A percentile compares a stretch with the other conserved stretches of the same genome.
Evolutionary conservation across 1,140 invertebrate species (phyloP).

Genomic region (fruit fly (Drosophila melanogaster)): Release_6_plus_ISO1_MT NT_037436.4:7506001-7506500

Average conservation of each 20-base stretch:
- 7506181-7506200: slow-evolving; percentile 66
- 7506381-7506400: slow-evolving; percentile 73
- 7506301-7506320: slow-evolving; percentile 39
- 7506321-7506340: slow-evolving; percentile 49
- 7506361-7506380: slow-evolving; percentile 74
- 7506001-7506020: slow-evolving; percentile 87
- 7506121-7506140: slow-evolving; percentile 80
- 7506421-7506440: background rate
- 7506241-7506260: slow-evolving; percentile 56
- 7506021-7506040: slow-evolving; percentile 87
- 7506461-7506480: slow-evolving; percentile 60
- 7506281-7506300: slow-evolving; percentile 56
- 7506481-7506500: slow-evolving; percentile 43
- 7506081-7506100: slow-evolving; percentile 85
- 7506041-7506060: slow-evolving; percentile 86
- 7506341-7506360: slow-evolving; percentile 80
- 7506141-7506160: slow-evolving; percentile 66
- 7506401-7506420: slow-evolving; percentile 56
- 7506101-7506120: slow-evolving; percentile 60
- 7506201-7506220: slow-evolving; percentile 44
- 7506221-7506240: slow-evolving; percentile 55
- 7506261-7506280: slow-evolving; percentile 31
- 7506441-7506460: slow-evolving; percentile 24
- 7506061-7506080: slow-evolving; percentile 86
- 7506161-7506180: slow-evolving; percentile 81